These are phyloP conservation scores for Mohoua ochrocephala DNA, from an alignment of 2,113 vertebrate genomes.

Conservation along the genomic window DNA sequence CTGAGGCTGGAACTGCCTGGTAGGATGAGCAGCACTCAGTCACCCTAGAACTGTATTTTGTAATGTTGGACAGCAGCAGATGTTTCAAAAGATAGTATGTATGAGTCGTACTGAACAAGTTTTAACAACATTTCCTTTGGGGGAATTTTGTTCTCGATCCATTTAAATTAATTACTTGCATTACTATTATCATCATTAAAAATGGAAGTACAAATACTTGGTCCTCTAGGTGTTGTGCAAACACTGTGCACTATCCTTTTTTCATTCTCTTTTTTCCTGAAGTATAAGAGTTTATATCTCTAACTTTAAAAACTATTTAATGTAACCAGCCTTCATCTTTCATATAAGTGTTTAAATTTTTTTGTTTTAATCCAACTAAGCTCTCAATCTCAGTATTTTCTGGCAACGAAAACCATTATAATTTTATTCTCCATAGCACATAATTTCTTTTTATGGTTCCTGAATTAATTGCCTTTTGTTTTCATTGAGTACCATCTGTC, in stretches of 20 bases:
- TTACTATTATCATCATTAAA: neutral
- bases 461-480: constrained; percentile 38
- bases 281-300: neutral
- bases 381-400: neutral
- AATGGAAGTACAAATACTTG: neutral
- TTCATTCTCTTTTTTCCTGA: neutral
- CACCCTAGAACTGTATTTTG: neutral
- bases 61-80: neutral
- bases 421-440: neutral
- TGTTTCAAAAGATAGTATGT: neutral
- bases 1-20: neutral
- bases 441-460: neutral
- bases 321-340: neutral
- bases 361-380: constrained; percentile 4
- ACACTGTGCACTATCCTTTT: neutral
- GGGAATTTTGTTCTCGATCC: neutral
- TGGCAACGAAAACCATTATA: neutral
- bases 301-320: neutral
- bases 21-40: neutral
- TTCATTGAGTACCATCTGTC: neutral
- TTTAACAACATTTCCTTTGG: neutral
- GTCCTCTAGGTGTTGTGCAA: neutral
- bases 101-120: neutral
- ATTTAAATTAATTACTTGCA: neutral
- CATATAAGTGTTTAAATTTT: neutral